phyloP scores from a whole-genome alignment of 2,888 invertebrate genomes.

The Biston stratarius region DNA sequence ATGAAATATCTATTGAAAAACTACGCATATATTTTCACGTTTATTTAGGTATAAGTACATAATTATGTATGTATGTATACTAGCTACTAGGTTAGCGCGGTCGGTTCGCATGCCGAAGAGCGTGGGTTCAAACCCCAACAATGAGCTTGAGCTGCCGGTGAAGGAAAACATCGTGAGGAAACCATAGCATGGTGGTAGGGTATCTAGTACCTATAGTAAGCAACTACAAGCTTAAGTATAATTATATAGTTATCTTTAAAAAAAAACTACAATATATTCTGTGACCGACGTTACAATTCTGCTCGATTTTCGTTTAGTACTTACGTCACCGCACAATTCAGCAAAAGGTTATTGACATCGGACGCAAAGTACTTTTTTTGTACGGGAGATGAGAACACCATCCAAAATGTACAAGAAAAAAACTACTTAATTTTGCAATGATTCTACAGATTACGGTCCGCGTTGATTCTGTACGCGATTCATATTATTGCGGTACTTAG shows the following conservation, averaged over 20 bases:
- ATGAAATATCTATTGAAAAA: neutral
- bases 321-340: slow-evolving; percentile 43
- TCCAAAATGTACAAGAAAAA: slow-evolving; percentile 35
- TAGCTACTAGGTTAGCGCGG: too few species aligned
- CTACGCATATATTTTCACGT: neutral
- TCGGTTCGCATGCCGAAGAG: too few species aligned
- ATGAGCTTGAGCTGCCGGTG: too few species aligned
- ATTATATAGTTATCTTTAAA: too few species aligned
- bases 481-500: neutral
- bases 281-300: slow-evolving; percentile 24
- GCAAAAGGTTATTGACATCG: slow-evolving; percentile 46
- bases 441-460: slow-evolving; percentile 10
- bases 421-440: slow-evolving; percentile 21
- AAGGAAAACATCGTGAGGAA: neutral
- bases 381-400: slow-evolving; percentile 41
- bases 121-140: too few species aligned
- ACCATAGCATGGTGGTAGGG: too few species aligned
- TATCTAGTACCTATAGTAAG: neutral
- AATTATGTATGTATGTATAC: too few species aligned
- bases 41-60: neutral
- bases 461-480: neutral
- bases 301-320: slow-evolving; percentile 39
- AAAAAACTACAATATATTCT: neutral
- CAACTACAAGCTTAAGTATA: too few species aligned
- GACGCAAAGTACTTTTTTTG: slow-evolving; percentile 39